Percentiles rank a stretch among this genome's conserved stretches.
Conservation (phyloP, 2,113 vertebrate species). For the Orcinus orca region DNA sequence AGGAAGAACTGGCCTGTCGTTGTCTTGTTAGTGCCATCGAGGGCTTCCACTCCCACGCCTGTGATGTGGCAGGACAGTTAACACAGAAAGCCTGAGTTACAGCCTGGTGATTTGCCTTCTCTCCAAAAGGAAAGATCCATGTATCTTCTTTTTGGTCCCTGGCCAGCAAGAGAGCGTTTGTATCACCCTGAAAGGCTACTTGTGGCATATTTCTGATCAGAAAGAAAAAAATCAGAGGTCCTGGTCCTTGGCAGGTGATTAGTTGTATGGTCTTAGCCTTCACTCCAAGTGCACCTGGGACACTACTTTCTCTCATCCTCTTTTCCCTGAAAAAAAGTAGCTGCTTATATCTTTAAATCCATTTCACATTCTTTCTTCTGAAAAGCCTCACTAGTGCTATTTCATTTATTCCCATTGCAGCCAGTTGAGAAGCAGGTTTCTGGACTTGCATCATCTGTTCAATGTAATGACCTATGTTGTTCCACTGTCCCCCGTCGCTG, state of each 20-base stretch:
- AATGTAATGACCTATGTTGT: no score
- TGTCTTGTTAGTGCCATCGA: accelerated
- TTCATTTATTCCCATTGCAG: background rate
- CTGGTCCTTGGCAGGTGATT: background rate
- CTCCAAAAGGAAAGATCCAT: background rate
- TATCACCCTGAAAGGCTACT: background rate
- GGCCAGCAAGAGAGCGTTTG: background rate
- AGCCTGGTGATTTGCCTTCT: background rate
- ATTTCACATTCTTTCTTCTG: background rate
- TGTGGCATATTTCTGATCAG: background rate
- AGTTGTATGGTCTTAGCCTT: background rate
- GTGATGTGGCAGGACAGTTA: accelerated
- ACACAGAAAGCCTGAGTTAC: background rate
- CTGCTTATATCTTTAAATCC: background rate
- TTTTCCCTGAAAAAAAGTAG: background rate
- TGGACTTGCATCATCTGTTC: background rate
- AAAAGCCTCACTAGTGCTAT: background rate
- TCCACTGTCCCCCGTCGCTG: background rate
- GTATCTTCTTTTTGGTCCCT: background rate
- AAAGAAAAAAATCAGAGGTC: background rate
- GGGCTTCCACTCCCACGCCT: background rate
- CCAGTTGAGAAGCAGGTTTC: background rate
- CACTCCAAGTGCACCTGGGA: background rate
- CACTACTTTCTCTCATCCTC: background rate
- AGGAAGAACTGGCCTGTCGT: no score